Percentiles rank a stretch among this genome's conserved stretches.
Evolutionary conservation across 2,113 vertebrate species (phyloP).

Genomic region (Myiozetetes cayanensis): DNA sequence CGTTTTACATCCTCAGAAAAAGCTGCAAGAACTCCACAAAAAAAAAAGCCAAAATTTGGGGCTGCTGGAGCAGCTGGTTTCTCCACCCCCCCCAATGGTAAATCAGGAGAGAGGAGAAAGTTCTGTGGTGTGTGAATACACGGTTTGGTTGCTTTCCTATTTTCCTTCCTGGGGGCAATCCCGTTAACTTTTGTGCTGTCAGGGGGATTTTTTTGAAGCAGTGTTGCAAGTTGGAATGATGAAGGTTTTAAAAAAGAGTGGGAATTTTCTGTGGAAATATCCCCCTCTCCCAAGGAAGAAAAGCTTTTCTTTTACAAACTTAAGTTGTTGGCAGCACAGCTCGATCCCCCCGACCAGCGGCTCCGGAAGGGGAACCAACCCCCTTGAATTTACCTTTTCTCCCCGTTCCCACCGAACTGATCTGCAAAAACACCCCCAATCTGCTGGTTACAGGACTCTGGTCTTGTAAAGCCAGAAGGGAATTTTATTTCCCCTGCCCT

Average conservation of each 20-base stretch:
- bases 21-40: neutral
- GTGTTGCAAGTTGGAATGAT: too few species aligned
- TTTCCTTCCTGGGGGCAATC: too few species aligned
- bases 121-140: neutral
- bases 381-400: rapidly evolving
- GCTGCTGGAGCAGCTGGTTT: neutral
- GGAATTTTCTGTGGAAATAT: too few species aligned
- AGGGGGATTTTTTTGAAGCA: too few species aligned
- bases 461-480: neutral
- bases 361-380: rapidly evolving
- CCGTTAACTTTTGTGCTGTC: too few species aligned
- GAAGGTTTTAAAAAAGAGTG: too few species aligned
- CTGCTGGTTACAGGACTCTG: neutral
- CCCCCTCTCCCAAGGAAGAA: too few species aligned
- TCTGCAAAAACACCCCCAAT: neutral
- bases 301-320: neutral
- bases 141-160: neutral
- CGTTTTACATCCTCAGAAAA: neutral
- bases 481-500: neutral
- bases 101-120: rapidly evolving
- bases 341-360: rapidly evolving
- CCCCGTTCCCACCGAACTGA: neutral
- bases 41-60: rapidly evolving
- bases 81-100: neutral
- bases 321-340: neutral